Conservation (phyloP, 2,797 vertebrate genomes). For the Hephaestus fuliginosus region DNA sequence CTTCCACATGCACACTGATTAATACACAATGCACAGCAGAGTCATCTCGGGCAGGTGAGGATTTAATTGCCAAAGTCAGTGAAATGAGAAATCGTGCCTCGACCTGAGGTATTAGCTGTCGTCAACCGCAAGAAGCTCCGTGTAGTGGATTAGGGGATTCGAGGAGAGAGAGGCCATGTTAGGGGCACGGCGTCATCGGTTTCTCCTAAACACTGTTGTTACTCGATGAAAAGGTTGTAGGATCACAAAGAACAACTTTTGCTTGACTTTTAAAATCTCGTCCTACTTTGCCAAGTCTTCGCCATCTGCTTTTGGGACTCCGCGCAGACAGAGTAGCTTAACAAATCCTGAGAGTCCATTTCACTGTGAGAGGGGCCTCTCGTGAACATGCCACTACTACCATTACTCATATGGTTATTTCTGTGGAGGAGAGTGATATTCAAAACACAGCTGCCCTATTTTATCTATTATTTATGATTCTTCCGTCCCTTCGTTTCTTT, state of each 20-base stretch:
- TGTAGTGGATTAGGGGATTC: conserved; percentile 62
- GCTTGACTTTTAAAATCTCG: conserved; percentile 45
- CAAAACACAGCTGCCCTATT: not conserved
- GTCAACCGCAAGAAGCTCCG: conserved; percentile 27
- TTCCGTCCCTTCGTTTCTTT: not conserved
- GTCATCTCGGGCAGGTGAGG: conserved; percentile 68
- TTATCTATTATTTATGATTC: not conserved
- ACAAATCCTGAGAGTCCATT: conserved; percentile 28
- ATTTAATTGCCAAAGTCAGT: conserved; percentile 74
- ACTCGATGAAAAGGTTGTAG: conserved; percentile 44
- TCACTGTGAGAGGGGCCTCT: conserved; percentile 10
- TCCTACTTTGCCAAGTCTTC: conserved; percentile 42
- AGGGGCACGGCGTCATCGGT: conserved; percentile 19
- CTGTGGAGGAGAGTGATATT: conserved; percentile 3
- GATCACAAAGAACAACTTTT: conserved; percentile 44
- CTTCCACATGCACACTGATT: conserved; percentile 25
- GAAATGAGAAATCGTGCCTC: conserved; percentile 58
- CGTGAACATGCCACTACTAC: conserved; percentile 2
- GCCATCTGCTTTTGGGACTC: conserved; percentile 50
- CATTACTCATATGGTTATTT: conserved; percentile 11
- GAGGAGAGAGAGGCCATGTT: conserved; percentile 30
- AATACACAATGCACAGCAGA: conserved; percentile 33
- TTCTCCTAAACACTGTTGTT: conserved; percentile 47
- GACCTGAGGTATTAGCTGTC: conserved; percentile 59
- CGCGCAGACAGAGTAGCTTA: conserved; percentile 15